Evolutionary conservation across 2,113 vertebrate genomes (phyloP).

Genomic region (Rhabdornis inornatus): DNA sequence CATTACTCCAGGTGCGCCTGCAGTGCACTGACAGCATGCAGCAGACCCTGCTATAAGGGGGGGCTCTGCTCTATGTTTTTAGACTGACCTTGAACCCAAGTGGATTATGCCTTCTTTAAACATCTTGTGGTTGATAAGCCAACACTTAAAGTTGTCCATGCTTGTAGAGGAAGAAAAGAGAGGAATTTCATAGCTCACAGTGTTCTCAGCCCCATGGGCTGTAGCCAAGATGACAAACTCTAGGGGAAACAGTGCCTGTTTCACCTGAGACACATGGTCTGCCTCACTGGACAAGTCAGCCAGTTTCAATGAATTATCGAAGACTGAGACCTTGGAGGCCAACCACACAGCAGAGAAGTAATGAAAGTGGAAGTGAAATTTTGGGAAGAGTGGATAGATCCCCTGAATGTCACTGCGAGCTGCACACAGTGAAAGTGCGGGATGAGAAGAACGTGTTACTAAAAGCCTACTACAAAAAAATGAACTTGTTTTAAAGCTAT

Average conservation of each 20-base stretch:
- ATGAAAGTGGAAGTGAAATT: background rate
- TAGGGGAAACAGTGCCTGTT: background rate
- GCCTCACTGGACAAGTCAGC: background rate
- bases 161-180: background rate
- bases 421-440: background rate
- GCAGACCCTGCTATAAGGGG: background rate
- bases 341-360: background rate
- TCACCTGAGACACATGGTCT: background rate
- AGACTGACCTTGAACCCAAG: background rate
- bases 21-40: background rate
- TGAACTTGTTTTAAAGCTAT: background rate
- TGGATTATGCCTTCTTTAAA: background rate
- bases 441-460: background rate
- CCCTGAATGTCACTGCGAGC: background rate
- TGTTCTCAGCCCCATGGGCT: background rate
- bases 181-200: background rate
- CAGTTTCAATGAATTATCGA: background rate
- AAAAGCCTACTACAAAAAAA: background rate
- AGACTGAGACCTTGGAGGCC: background rate
- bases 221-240: background rate
- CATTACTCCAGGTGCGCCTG: background rate
- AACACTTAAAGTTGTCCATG: background rate
- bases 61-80: rapidly evolving
- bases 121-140: background rate
- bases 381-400: background rate